These are phyloP conservation scores for Lymantria dispar DNA, from an alignment of 2,888 invertebrate genomes.

Conservation along the genomic window DNA sequence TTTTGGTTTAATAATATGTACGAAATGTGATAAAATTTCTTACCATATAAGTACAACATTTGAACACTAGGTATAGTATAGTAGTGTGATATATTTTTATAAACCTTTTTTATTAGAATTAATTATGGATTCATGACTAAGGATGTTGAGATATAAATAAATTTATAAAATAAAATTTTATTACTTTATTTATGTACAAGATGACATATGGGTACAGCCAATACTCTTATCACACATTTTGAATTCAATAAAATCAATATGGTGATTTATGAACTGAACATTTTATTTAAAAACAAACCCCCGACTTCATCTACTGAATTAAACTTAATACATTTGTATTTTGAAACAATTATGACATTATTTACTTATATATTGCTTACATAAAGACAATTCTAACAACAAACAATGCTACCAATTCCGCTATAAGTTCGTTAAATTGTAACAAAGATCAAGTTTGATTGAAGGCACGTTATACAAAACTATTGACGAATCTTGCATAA, in stretches of 20 bases:
- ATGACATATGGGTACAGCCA: conserved; percentile 59
- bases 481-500: no score
- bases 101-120: not conserved
- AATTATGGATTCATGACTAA: not conserved
- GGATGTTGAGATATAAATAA: conserved; percentile 30
- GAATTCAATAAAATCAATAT: conserved; percentile 57
- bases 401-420: no score
- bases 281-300: conserved; percentile 23
- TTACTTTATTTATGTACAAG: conserved; percentile 80
- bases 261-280: conserved; percentile 36
- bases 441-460: no score
- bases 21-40: not conserved
- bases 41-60: not conserved
- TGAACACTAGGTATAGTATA: not conserved
- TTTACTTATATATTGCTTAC: no score
- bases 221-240: conserved; percentile 63
- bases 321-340: not conserved
- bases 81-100: not conserved
- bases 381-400: no score
- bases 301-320: conserved; percentile 27
- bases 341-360: no score
- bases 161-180: conserved; percentile 69
- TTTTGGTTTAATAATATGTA: no score
- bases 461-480: no score
- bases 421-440: no score